phyloP scores from a whole-genome alignment of 2,888 invertebrate genomes.

The Macrophya alboannulata region DNA sequence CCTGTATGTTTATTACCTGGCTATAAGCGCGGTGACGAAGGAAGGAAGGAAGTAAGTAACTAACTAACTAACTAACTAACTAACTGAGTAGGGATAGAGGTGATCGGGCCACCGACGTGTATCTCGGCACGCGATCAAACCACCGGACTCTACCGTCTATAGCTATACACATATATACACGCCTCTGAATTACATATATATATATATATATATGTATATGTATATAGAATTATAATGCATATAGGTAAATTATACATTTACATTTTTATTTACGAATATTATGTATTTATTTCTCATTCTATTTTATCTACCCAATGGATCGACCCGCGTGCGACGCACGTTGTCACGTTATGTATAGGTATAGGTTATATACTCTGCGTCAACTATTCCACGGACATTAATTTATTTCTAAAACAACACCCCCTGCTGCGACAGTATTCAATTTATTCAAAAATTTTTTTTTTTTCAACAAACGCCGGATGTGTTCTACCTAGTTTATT shows the following conservation, averaged over 20 bases:
- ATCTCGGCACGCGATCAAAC: constrained; percentile 54
- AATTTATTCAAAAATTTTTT: constrained; percentile 16
- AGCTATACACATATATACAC: background rate
- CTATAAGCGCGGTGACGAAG: background rate
- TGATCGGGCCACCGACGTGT: constrained; percentile 29
- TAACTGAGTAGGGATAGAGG: background rate
- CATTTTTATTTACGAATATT: constrained; percentile 53
- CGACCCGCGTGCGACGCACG: background rate
- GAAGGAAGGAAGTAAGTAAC: background rate
- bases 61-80: background rate
- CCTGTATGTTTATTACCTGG: background rate
- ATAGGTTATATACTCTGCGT: background rate
- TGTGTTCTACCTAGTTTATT: background rate
- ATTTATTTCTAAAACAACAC: constrained; percentile 44
- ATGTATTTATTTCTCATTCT: constrained; percentile 43
- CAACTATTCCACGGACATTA: background rate
- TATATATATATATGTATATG: background rate
- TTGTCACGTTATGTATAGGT: background rate
- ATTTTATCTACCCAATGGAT: constrained; percentile 16
- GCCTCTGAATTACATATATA: background rate
- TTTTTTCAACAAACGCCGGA: background rate
- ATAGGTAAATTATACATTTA: background rate
- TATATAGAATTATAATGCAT: too few species aligned
- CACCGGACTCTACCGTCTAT: background rate
- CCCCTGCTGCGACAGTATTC: background rate